A percentile compares a stretch with the other conserved stretches of the same genome.
Conservation (phyloP, 2,888 invertebrate genomes). For the Apamea sordens region DNA sequence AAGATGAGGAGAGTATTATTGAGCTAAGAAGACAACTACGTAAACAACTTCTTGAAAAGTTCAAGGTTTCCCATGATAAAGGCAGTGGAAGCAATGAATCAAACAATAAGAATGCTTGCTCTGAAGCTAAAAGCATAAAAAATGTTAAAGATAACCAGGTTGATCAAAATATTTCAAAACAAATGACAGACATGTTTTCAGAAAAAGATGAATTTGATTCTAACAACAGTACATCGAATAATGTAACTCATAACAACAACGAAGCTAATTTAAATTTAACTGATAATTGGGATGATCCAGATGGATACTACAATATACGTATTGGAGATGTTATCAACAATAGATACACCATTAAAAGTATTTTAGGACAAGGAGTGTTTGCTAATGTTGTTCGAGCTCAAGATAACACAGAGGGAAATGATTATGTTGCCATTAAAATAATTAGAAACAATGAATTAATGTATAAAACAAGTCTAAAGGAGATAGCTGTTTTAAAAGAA, state of each 20-base stretch:
- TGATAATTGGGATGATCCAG: constrained; percentile 99
- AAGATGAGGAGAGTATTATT: constrained; percentile 98
- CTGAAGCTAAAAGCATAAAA: constrained; percentile 46
- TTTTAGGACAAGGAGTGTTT: constrained; percentile 99
- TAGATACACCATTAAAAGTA: constrained; percentile 97
- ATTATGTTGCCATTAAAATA: constrained; percentile 99
- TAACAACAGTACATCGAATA: constrained; percentile 88
- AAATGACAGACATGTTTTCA: constrained; percentile 96
- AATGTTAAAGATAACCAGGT: constrained; percentile 38
- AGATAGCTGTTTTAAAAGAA: constrained; percentile 97
- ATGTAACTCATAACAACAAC: constrained; percentile 73
- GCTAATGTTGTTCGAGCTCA: constrained; percentile 98
- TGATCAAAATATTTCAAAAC: constrained; percentile 71
- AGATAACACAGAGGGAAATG: constrained; percentile 95
- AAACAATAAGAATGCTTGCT: constrained; percentile 46
- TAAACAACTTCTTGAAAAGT: constrained; percentile 94
- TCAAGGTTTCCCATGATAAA: constrained; percentile 67
- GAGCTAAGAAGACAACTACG: constrained; percentile 96
- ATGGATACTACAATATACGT: constrained; percentile 98
- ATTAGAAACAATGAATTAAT: constrained; percentile 99
- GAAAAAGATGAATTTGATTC: constrained; percentile 96
- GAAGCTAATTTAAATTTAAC: constrained; percentile 96
- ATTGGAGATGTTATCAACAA: constrained; percentile 96
- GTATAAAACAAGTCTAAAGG: constrained; percentile 99
- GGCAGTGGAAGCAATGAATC: constrained; percentile 60